Evolutionary conservation across 2,113 vertebrate species (phyloP).

Genomic region (Coregonus clupeaformis): DNA sequence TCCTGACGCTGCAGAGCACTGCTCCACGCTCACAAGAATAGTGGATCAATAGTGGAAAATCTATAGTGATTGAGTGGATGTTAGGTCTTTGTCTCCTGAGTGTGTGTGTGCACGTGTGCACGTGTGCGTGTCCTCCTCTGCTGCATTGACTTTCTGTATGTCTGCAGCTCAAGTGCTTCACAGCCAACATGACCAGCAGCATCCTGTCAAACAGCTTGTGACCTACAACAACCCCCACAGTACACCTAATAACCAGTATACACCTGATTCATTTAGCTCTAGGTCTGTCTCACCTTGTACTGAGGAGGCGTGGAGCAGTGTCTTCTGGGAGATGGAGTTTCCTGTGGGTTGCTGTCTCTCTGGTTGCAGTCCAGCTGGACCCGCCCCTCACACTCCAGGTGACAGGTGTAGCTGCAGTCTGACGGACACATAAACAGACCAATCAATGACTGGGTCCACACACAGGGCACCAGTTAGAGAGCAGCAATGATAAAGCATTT

Average conservation of each 20-base stretch:
- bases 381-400: constrained; percentile 81
- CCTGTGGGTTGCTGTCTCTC: constrained; percentile 49
- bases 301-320: constrained; percentile 49
- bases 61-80: background rate
- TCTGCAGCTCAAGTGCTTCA: no score
- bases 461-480: background rate
- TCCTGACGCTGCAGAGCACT: background rate
- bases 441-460: constrained; percentile 22
- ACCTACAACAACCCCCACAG: no score
- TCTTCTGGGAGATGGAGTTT: constrained; percentile 69
- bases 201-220: no score
- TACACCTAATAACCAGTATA: no score
- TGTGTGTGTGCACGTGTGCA: background rate
- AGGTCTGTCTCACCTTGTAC: constrained; percentile 72
- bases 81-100: background rate
- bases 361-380: constrained; percentile 87
- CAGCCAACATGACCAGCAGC: background rate
- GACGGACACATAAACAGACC: constrained; percentile 33
- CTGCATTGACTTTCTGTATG: background rate
- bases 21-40: background rate
- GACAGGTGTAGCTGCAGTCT: constrained; percentile 92
- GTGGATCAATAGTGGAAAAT: background rate
- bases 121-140: background rate
- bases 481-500: background rate
- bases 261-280: background rate